Evolutionary conservation across 2,888 invertebrate species (phyloP).

Genomic region (Altica lythri): DNA sequence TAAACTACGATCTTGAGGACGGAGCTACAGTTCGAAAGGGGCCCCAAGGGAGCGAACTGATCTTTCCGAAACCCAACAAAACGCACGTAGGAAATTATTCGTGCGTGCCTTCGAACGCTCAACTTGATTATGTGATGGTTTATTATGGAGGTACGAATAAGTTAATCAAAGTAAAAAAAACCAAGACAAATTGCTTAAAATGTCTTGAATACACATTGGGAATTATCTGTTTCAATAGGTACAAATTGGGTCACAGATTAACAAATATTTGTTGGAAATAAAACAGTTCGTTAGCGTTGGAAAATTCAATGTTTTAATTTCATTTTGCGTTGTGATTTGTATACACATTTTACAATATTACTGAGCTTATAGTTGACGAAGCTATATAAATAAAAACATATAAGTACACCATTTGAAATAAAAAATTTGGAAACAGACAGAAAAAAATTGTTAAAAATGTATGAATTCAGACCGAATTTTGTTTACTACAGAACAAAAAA

Average conservation of each 20-base stretch:
- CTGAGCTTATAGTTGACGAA: too few relatives aligned
- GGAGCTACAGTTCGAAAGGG: slow-evolving; percentile 61
- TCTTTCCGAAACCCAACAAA: slow-evolving; percentile 60
- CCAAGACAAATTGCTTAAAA: slow-evolving; percentile 13
- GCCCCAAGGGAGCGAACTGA: slow-evolving; percentile 59
- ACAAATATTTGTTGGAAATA: background rate
- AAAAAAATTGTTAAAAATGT: too few relatives aligned
- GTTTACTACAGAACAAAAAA: too few relatives aligned
- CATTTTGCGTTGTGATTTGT: too few relatives aligned
- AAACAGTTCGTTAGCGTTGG: background rate
- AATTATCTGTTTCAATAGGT: slow-evolving; percentile 12
- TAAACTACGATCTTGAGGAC: slow-evolving; percentile 77
- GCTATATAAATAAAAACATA: too few relatives aligned
- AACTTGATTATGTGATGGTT: slow-evolving; percentile 72
- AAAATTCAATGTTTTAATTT: too few relatives aligned
- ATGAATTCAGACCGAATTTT: too few relatives aligned
- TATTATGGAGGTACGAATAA: slow-evolving; percentile 27
- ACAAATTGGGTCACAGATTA: background rate
- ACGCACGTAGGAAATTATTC: slow-evolving; percentile 80
- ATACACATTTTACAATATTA: too few relatives aligned
- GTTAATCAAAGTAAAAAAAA: slow-evolving; percentile 7
- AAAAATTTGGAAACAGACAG: too few relatives aligned
- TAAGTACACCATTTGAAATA: too few relatives aligned
- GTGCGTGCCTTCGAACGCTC: slow-evolving; percentile 79
- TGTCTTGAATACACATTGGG: background rate